Conservation (phyloP, 2,888 invertebrate genomes). For the Timema podura region DNA sequence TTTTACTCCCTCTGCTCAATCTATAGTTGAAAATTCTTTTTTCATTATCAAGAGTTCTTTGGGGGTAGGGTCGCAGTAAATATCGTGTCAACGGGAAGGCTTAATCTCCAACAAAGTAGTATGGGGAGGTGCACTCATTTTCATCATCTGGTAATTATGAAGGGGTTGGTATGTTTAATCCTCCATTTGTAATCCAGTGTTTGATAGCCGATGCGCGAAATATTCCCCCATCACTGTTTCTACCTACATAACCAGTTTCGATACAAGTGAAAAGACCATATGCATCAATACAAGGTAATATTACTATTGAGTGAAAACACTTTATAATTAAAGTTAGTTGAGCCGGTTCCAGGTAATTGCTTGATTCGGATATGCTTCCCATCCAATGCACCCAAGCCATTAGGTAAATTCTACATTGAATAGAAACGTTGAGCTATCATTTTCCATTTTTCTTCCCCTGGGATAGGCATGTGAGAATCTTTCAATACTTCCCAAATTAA, state of each 20-base stretch:
- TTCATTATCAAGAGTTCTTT: not conserved
- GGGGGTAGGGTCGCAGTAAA: not conserved
- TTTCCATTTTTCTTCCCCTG: not conserved
- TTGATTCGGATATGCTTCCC: not conserved
- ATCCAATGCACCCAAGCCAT: not conserved
- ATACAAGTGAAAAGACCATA: too few relatives aligned
- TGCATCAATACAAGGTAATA: too few relatives aligned
- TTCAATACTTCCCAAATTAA: not conserved
- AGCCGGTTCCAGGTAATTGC: not conserved
- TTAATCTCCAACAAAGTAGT: constrained; percentile 2
- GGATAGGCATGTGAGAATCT: not conserved
- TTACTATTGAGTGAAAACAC: not conserved
- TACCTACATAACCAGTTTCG: not conserved
- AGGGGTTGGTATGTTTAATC: not conserved
- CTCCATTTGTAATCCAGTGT: not conserved
- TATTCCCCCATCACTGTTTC: not conserved
- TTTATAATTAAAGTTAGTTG: constrained; percentile 5
- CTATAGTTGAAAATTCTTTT: constrained; percentile 12
- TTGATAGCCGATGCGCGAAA: not conserved
- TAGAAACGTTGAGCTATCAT: not conserved
- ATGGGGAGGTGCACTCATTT: not conserved
- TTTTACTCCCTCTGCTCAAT: constrained; percentile 6
- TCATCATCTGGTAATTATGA: not conserved
- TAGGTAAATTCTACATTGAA: not conserved
- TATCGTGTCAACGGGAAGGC: not conserved